Base-by-base conservation (phyloP, 2,797 vertebrate genomes). In the Labeo calbasu region DNA sequence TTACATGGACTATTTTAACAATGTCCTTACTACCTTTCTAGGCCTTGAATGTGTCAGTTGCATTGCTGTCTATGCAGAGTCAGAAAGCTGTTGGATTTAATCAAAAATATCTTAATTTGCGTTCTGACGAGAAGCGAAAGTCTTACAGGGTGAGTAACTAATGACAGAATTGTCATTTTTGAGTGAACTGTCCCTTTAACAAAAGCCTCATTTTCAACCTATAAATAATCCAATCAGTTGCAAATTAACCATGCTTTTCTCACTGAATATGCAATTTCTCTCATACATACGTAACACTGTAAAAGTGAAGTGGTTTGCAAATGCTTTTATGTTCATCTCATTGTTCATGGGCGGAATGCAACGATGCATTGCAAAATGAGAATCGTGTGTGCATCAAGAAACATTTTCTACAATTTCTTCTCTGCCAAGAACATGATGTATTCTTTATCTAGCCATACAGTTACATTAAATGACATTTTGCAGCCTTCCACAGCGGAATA, bases 401-500 rank as follows among this genome's bases (percentile, higher is more conserved):
- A 55, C 51, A 57, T 21, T 25, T 48, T 63, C 76, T 32, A 78
- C 46, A 5, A 53, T 83, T 66, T 43, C 14, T 80, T 66, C n/a
- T 78, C 59, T 77, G 19, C 50, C 78, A 69, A 82, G 50, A 48
- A 73, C 14, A 61, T 50, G 57, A 32, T 36, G 8, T 57, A 21
- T 63, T 77, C 36, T 46, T 43, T 8, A n/a, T 53, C 32, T 46
- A 28, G 28, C 4, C 19, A 19, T 76, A 51, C 57, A 59, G 14
- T 69, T 21, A 9, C 6, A 65, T 36, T 53, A 63, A 21, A 70
- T 59, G 25, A 15, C 25, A 72, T 55, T 66, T 23, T 65, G 4
- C 51, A 72, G 23, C 7, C 36, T 71, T 59, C 48, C 73, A 70
- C 28, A 71, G 23, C 61, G 68, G 63, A 61, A 65, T 66, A 77